Conservation (phyloP, 2,888 invertebrate genomes). For the Chaitophorus viminalis region DNA sequence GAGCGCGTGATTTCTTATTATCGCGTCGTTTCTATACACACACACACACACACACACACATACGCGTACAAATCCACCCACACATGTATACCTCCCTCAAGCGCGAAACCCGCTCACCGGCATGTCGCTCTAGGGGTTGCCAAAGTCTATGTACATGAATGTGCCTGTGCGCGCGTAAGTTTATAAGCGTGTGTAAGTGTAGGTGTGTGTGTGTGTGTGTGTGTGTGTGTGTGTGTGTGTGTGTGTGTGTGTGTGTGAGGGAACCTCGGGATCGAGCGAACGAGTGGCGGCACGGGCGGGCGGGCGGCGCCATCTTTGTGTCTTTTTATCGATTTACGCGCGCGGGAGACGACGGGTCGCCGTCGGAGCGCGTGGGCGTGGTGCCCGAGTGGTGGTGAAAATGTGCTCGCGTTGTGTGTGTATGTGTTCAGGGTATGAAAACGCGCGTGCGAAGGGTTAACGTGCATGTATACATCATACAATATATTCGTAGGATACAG, state of each 20-base stretch:
- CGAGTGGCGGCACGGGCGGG: conserved; percentile 10
- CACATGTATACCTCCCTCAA: background rate
- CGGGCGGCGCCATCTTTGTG: conserved; percentile 61
- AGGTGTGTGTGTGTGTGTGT: background rate
- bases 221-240: background rate
- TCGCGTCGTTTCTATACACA: conserved; percentile 1
- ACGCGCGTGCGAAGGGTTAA: background rate
- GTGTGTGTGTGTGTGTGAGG: background rate
- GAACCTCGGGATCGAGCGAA: background rate
- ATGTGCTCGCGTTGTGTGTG: background rate
- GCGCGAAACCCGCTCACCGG: background rate
- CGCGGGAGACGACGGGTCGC: conserved; percentile 44
- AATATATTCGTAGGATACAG: too few relatives aligned
- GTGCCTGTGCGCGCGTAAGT: background rate
- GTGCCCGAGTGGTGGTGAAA: conserved; percentile 54
- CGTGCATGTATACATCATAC: background rate
- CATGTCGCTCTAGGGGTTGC: background rate
- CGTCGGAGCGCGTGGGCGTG: conserved; percentile 56
- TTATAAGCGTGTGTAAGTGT: background rate
- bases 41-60: background rate
- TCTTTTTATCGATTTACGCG: conserved; percentile 59
- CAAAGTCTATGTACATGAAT: conserved; percentile 7
- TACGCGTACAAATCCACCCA: background rate
- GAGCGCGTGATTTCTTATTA: conserved; percentile 54
- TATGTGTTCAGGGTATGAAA: background rate